A percentile compares a stretch with the other conserved stretches of the same genome.
Evolutionary conservation across 2,113 vertebrate genomes (phyloP).

Genomic region (Ammodytes dubius): DNA sequence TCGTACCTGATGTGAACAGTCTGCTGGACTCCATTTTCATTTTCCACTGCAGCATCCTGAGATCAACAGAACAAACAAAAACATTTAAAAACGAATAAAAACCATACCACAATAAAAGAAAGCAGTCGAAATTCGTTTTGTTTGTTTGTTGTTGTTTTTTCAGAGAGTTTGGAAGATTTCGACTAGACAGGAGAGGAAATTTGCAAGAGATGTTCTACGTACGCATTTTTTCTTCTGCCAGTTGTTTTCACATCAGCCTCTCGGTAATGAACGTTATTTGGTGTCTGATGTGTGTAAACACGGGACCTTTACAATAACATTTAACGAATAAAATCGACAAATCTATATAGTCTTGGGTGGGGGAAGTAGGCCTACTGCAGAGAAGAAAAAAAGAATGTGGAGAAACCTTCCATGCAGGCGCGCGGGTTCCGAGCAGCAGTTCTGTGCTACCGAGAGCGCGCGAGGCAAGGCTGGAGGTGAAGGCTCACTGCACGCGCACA

Average conservation of each 20-base stretch:
- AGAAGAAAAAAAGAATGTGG: not conserved
- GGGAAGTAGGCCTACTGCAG: too few relatives aligned
- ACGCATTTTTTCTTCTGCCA: not conserved
- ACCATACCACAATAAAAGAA: not conserved
- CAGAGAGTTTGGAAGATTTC: not conserved
- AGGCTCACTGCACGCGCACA: conserved; percentile 59
- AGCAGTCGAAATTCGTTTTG: not conserved
- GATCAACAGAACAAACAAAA: not conserved
- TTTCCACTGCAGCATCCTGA: conserved; percentile 54
- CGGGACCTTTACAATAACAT: fast-evolving
- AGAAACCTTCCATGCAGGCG: conserved; percentile 53
- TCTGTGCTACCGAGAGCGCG: conserved; percentile 59
- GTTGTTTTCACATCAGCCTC: too few relatives aligned
- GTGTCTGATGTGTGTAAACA: not conserved
- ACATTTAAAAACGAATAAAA: not conserved
- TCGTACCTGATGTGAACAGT: conserved; percentile 43
- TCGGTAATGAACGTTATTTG: not conserved
- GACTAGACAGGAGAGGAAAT: not conserved
- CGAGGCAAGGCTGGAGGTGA: conserved; percentile 20
- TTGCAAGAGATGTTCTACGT: not conserved
- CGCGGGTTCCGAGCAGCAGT: conserved; percentile 35
- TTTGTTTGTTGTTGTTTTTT: too few relatives aligned
- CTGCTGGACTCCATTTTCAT: conserved; percentile 51
- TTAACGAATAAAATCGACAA: conserved; percentile 1
- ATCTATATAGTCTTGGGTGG: not conserved